phyloP scores from a whole-genome alignment of 2,797 vertebrate species.

The Hoplostethus mediterraneus region DNA sequence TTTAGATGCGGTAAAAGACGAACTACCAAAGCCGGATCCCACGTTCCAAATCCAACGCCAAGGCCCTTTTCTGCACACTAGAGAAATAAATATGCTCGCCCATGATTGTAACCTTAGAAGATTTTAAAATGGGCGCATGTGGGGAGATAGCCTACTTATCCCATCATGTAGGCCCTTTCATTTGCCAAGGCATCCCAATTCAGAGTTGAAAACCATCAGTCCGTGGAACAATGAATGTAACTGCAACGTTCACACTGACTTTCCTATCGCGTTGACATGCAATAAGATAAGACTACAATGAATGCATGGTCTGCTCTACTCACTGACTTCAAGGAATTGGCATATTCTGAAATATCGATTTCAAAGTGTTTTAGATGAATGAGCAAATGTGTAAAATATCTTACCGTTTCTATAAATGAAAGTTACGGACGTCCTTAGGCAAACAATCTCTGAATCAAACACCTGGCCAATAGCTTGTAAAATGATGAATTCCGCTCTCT shows the following conservation, averaged over 20 bases:
- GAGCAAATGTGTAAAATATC: slow-evolving; percentile 80
- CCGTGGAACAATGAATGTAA: slow-evolving; percentile 57
- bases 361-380: slow-evolving; percentile 62
- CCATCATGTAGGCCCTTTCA: slow-evolving; percentile 33
- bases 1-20: slow-evolving; percentile 37
- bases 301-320: slow-evolving; percentile 49
- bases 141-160: slow-evolving; percentile 31
- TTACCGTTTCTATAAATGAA: slow-evolving; percentile 89
- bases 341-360: slow-evolving; percentile 46
- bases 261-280: slow-evolving; percentile 70
- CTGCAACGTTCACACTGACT: slow-evolving; percentile 70
- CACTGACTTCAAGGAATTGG: slow-evolving; percentile 46
- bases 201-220: slow-evolving; percentile 60
- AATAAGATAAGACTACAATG: slow-evolving; percentile 44
- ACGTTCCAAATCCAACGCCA: slow-evolving; percentile 3
- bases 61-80: slow-evolving; percentile 53
- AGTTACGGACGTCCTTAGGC: slow-evolving; percentile 86
- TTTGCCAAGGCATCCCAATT: slow-evolving; percentile 48
- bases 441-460: slow-evolving; percentile 84
- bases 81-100: slow-evolving; percentile 45
- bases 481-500: slow-evolving; percentile 78
- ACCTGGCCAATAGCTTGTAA: slow-evolving; percentile 80
- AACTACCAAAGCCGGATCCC: slow-evolving; percentile 43
- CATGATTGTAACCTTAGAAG: slow-evolving; percentile 34
- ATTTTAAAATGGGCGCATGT: slow-evolving; percentile 56